phyloP scores from a whole-genome alignment of 2,888 invertebrate species.

The Himalopsyche anomala region DNA sequence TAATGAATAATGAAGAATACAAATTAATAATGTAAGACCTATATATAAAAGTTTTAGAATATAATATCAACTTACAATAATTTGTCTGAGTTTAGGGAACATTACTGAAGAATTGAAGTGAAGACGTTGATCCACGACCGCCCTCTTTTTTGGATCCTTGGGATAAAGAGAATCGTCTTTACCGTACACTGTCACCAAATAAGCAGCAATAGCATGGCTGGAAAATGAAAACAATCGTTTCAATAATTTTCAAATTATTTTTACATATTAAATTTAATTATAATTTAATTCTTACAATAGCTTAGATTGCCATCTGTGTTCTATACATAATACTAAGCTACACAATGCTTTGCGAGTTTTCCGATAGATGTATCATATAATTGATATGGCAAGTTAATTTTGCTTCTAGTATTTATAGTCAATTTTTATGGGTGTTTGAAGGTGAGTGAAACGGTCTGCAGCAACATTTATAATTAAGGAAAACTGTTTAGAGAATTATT shows the following conservation, averaged over 20 bases:
- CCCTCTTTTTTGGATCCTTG: conserved; percentile 73
- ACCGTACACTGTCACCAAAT: conserved; percentile 79
- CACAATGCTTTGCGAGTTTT: not conserved
- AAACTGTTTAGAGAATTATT: too few relatives aligned
- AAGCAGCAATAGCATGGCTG: conserved; percentile 80
- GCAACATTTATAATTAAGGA: too few relatives aligned
- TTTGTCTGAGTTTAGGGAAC: conserved; percentile 47
- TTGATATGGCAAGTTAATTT: too few relatives aligned
- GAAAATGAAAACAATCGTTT: conserved; percentile 70
- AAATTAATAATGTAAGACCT: too few relatives aligned
- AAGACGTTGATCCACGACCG: conserved; percentile 75
- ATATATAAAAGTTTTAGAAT: too few relatives aligned
- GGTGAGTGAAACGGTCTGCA: too few relatives aligned
- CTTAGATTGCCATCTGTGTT: not conserved
- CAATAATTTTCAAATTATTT: too few relatives aligned
- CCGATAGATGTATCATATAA: not conserved
- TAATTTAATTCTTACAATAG: not conserved
- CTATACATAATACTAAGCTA: not conserved
- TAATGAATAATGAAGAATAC: too few relatives aligned
- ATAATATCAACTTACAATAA: conserved; percentile 47
- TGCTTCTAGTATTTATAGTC: too few relatives aligned
- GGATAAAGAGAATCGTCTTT: conserved; percentile 77
- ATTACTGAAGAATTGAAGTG: conserved; percentile 76
- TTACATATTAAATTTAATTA: too few relatives aligned
- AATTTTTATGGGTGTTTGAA: too few relatives aligned